Conservation (phyloP, 2,797 vertebrate genomes). For the Todus mexicanus region DNA sequence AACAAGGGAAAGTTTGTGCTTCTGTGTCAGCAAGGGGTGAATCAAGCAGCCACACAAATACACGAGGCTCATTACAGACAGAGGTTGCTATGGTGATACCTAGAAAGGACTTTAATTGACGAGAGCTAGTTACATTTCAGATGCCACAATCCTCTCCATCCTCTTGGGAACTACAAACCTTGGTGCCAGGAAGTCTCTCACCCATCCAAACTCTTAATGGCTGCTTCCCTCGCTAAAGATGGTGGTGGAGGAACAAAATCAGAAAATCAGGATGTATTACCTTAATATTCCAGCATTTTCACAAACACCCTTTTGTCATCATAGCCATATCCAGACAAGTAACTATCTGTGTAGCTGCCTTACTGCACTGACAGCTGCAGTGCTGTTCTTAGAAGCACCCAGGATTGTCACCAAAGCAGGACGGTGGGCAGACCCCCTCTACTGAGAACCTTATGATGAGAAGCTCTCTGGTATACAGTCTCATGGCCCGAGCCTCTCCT, state of each 20-base stretch:
- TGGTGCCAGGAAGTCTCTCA: neutral
- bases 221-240: neutral
- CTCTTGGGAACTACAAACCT: neutral
- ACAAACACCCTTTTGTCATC: neutral
- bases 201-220: neutral
- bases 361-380: neutral
- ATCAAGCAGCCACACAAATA: constrained; percentile 11
- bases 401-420: neutral
- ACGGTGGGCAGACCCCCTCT: neutral
- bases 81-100: constrained; percentile 48
- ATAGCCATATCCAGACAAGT: neutral
- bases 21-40: constrained; percentile 19
- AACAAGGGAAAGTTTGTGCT: neutral
- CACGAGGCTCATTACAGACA: neutral
- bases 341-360: neutral
- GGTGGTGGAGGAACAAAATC: neutral
- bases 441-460: neutral
- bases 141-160: neutral
- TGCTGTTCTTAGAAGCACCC: neutral
- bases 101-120: constrained; percentile 24
- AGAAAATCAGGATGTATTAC: neutral
- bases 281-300: neutral
- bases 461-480: neutral
- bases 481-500: neutral
- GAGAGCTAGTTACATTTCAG: constrained; percentile 1